Evolutionary conservation across 2,797 vertebrate genomes (phyloP).

Genomic region (Melanotaenia trifasciata): DNA sequence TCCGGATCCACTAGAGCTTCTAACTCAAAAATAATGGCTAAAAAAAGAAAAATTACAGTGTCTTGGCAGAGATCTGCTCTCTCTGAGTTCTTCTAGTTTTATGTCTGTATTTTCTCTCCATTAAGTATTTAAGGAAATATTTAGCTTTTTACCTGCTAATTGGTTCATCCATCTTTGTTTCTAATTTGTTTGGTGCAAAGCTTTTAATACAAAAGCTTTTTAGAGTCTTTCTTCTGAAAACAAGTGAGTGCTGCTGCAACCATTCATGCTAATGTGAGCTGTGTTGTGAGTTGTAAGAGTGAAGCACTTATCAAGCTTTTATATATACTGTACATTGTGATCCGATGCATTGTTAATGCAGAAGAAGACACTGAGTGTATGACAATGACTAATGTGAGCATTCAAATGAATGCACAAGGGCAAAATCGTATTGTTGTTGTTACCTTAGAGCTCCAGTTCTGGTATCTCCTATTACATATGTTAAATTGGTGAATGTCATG

Average conservation of each 20-base stretch:
- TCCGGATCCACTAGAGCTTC: too few relatives aligned
- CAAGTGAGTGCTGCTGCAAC: background rate
- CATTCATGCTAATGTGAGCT: constrained; percentile 16
- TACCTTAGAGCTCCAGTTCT: background rate
- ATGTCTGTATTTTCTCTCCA: background rate
- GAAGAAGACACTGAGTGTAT: background rate
- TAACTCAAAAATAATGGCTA: too few relatives aligned
- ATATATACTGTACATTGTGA: background rate
- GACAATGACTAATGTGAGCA: background rate
- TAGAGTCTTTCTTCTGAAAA: constrained; percentile 6
- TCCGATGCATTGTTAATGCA: background rate
- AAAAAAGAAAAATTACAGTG: too few relatives aligned
- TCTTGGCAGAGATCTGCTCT: too few relatives aligned
- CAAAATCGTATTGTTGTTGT: background rate
- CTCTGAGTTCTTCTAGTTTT: too few relatives aligned
- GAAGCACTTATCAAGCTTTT: constrained; percentile 13
- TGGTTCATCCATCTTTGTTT: background rate
- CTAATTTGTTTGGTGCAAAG: background rate
- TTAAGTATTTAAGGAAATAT: background rate
- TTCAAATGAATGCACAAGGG: constrained; percentile 4
- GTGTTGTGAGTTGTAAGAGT: constrained; percentile 7
- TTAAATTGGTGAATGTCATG: constrained; percentile 7
- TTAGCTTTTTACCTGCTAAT: background rate
- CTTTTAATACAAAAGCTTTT: background rate
- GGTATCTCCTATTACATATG: constrained; percentile 7